Percentiles rank a stretch among this genome's conserved stretches.
phyloP scores from a whole-genome alignment of 1,140 invertebrate species.

The Chymomyza costata region DNA sequence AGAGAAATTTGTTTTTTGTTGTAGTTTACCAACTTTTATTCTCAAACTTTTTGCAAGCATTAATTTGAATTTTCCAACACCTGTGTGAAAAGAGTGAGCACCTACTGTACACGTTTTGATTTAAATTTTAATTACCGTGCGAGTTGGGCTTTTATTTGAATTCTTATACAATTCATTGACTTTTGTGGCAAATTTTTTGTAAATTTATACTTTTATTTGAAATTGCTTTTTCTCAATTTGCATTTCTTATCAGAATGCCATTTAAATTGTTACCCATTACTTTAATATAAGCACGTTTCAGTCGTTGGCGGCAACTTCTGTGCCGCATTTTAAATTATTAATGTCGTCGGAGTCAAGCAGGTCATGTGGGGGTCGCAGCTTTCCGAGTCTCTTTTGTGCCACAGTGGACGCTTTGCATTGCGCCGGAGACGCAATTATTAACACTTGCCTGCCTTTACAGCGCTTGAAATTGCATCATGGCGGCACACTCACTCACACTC shows the following conservation, averaged over 20 bases:
- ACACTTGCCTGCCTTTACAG: constrained; percentile 33
- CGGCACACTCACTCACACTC: neutral
- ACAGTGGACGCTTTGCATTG: neutral
- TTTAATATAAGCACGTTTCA: constrained; percentile 35
- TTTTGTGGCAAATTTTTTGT: no score
- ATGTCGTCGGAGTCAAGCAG: no score
- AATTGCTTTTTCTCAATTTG: constrained; percentile 21
- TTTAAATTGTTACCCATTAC: constrained; percentile 41
- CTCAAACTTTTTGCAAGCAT: no score
- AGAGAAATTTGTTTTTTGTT: no score
- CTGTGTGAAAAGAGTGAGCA: no score
- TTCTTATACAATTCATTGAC: no score
- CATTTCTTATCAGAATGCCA: constrained; percentile 23
- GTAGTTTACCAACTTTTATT: no score
- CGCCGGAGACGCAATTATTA: constrained; percentile 35
- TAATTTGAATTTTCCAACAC: no score
- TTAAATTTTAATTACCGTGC: no score
- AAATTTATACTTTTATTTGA: constrained; percentile 39
- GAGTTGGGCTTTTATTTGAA: no score
- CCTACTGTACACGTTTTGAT: no score
- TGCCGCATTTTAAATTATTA: constrained; percentile 45
- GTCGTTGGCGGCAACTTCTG: constrained; percentile 27
- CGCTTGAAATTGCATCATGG: no score
- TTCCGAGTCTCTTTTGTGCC: constrained; percentile 5
- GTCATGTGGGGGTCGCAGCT: constrained; percentile 15